Percentiles rank a stretch among this genome's conserved stretches.
Evolutionary conservation across 2,113 vertebrate genomes (phyloP).

Genomic region (Thermophis baileyi): DNA sequence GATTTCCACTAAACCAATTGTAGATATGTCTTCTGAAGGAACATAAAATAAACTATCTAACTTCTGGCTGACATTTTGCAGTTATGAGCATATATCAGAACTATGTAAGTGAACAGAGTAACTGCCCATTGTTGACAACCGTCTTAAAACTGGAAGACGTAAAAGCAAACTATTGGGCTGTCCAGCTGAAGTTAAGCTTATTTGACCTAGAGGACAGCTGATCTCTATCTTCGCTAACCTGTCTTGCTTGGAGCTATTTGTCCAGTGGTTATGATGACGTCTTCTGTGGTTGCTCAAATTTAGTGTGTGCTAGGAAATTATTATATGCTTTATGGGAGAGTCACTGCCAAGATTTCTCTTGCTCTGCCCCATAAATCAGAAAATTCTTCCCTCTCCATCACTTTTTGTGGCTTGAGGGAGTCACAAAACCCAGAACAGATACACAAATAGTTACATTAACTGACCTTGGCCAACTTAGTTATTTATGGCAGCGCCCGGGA

Average conservation of each 20-base stretch:
- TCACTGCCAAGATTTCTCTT: slow-evolving; percentile 11
- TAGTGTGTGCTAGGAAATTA: neutral
- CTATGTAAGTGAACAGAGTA: neutral
- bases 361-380: neutral
- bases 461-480: neutral
- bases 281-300: neutral
- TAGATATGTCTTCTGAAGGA: neutral
- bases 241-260: neutral
- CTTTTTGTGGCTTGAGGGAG: neutral
- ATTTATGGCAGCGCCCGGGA: neutral
- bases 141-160: neutral
- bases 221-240: neutral
- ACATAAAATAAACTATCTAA: neutral
- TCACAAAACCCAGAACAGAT: neutral
- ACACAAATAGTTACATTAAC: neutral
- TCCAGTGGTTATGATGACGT: neutral
- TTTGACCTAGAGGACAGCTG: neutral
- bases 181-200: neutral
- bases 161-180: neutral
- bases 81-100: neutral
- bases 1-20: neutral
- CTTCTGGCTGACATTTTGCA: neutral
- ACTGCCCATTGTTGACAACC: neutral
- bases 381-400: neutral
- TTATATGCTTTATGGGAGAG: slow-evolving; percentile 25